Base-by-base conservation (phyloP, 2,888 invertebrate species). In the Gandaritis pyraliata region DNA sequence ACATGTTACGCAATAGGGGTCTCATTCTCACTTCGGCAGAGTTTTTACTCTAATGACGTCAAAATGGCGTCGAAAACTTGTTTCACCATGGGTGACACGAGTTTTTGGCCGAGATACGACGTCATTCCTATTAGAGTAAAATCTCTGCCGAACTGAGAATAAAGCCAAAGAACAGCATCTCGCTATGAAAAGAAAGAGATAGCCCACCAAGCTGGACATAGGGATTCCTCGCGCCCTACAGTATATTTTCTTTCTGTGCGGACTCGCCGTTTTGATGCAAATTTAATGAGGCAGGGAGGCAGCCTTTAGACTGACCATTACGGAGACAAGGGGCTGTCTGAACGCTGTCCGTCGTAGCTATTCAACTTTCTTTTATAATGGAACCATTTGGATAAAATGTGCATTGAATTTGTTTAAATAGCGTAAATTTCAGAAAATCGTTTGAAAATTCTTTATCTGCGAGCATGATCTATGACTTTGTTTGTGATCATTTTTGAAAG, bases 301-400 rank as follows among this genome's bases (percentile, higher is more conserved):
- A 72, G 78, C 74, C 74, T 78, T 82, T 82, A 81, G 81, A 83
- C 85, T 88, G 88, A 88, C 88, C 88, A 85, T 88, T 87, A 87
- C 82, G 59, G 70, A 81, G 78, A 85, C 85, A 85, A 87, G 85
- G 53, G 77, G 81, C 72, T 68, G 80, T 73, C 77, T 86, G 82
- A 81, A 80, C 81, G 78, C 71, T 83, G 85, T 80, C 86, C 85
- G 58, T 56, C 51, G 23, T 51, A 56, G 52, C 63, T 48, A 51
- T 61, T 58, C 61, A 52, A 33, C 48, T 33, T 55, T 49, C 59
- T 64, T 63, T 59, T 56, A 56, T 53, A 64, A 55, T 45, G 58
- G 41, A 39, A 56, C 56, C 45, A 60, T 59, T 58, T 39, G 45
- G 47, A 56, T 56, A 57, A 59, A 60, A 59, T 59, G 48, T 58